These are phyloP conservation scores for Neogobius melanostomus DNA, from an alignment of 2,113 vertebrate species.

Conservation along the genomic window DNA sequence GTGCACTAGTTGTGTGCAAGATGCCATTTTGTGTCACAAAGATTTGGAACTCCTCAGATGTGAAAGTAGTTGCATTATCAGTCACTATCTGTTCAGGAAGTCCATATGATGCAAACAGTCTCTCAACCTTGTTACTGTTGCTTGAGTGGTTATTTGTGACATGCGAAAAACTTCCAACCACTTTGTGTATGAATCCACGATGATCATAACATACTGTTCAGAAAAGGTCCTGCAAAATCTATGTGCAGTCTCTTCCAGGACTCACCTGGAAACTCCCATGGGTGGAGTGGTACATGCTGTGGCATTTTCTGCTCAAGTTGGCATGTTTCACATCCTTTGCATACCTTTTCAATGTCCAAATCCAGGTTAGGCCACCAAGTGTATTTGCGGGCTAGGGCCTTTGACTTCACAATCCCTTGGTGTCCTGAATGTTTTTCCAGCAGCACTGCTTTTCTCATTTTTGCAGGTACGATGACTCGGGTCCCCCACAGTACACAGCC, in stretches of 20 bases:
- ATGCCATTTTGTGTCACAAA: background rate
- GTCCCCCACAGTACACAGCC: no score
- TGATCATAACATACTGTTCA: no score
- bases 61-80: background rate
- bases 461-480: no score
- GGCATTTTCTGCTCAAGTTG: background rate
- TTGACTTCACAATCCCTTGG: background rate
- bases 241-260: no score
- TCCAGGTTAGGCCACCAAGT: background rate
- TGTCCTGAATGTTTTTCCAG: background rate
- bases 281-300: no score
- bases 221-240: no score
- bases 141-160: background rate
- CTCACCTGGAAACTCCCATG: no score
- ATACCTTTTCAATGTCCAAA: background rate
- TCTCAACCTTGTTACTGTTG: background rate
- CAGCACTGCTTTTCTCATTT: background rate
- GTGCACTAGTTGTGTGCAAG: background rate
- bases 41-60: background rate
- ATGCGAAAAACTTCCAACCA: background rate
- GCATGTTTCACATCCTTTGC: background rate
- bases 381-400: background rate
- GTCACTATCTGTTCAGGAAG: background rate
- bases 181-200: no score
- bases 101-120: background rate